Percentiles rank a stretch among this genome's conserved stretches.
These are phyloP conservation scores for Cacatua alba DNA, from an alignment of 2,113 vertebrate genomes.

Conservation along the genomic window DNA sequence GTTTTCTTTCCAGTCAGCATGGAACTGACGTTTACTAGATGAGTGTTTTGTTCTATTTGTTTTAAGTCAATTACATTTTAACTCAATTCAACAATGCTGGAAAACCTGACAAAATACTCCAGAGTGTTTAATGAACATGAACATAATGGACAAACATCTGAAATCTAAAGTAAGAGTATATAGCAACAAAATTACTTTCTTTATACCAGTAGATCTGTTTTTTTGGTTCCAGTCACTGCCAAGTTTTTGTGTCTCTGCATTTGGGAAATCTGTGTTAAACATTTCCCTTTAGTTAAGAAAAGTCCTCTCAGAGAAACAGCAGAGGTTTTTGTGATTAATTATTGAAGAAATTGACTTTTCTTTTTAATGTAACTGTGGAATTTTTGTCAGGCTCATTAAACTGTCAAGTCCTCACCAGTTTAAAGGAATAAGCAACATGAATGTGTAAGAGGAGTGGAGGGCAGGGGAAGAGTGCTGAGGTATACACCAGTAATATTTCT, in stretches of 20 bases:
- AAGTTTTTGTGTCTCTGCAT: background rate
- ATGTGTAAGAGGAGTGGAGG: background rate
- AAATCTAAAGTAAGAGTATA: background rate
- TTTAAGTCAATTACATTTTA: slow-evolving; percentile 51
- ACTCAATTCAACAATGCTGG: slow-evolving; percentile 48
- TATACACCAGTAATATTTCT: background rate
- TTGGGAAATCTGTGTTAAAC: background rate
- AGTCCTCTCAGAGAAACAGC: background rate
- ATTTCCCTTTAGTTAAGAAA: background rate
- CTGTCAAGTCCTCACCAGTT: background rate
- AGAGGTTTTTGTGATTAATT: background rate
- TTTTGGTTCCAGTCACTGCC: background rate
- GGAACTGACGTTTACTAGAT: slow-evolving; percentile 53
- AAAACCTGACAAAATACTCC: slow-evolving; percentile 50
- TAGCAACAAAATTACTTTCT: background rate
- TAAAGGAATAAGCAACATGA: background rate
- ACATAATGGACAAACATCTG: background rate
- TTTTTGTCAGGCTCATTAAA: background rate
- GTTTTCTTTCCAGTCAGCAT: slow-evolving; percentile 64
- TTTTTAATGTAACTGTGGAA: background rate
- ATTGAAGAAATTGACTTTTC: background rate
- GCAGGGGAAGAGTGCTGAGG: background rate
- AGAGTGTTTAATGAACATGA: slow-evolving; percentile 14
- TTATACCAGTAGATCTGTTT: background rate
- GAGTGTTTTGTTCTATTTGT: slow-evolving; percentile 53